phyloP scores from a whole-genome alignment of 1,140 invertebrate species.

The Gonioctena quinquepunctata region DNA sequence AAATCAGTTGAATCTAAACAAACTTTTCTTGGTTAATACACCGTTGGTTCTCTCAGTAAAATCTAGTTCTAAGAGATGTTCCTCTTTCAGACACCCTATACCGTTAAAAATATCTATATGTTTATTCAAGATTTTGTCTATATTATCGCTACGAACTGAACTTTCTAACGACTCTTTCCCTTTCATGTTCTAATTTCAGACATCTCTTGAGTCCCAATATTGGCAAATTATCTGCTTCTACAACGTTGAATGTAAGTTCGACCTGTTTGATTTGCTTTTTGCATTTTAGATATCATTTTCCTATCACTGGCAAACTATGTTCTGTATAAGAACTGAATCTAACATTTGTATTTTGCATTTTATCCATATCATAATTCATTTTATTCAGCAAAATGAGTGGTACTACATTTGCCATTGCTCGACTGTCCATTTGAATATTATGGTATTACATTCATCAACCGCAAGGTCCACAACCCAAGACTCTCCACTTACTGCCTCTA shows the following conservation, averaged over 20 bases:
- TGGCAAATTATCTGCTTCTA: not conserved
- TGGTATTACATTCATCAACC: not conserved
- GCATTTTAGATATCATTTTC: not conserved
- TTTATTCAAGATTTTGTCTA: not conserved
- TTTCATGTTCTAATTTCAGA: not conserved
- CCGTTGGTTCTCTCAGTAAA: not conserved
- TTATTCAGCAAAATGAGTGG: not conserved
- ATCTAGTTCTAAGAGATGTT: not conserved
- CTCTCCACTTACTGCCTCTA: not conserved
- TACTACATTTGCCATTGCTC: not conserved
- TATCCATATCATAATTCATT: not conserved
- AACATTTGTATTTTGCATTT: conserved; percentile 1
- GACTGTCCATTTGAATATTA: too few species aligned
- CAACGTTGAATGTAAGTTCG: not conserved
- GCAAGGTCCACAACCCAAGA: not conserved
- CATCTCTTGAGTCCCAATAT: not conserved
- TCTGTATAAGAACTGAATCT: not conserved
- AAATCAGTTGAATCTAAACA: not conserved
- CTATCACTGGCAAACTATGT: not conserved
- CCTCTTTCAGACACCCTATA: not conserved
- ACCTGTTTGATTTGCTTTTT: not conserved
- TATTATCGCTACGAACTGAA: not conserved
- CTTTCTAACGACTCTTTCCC: not conserved
- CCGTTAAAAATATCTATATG: not conserved
- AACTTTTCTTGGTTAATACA: not conserved